Evolutionary conservation across 2,797 vertebrate genomes (phyloP).

Genomic region (Clarias fuscus): DNA sequence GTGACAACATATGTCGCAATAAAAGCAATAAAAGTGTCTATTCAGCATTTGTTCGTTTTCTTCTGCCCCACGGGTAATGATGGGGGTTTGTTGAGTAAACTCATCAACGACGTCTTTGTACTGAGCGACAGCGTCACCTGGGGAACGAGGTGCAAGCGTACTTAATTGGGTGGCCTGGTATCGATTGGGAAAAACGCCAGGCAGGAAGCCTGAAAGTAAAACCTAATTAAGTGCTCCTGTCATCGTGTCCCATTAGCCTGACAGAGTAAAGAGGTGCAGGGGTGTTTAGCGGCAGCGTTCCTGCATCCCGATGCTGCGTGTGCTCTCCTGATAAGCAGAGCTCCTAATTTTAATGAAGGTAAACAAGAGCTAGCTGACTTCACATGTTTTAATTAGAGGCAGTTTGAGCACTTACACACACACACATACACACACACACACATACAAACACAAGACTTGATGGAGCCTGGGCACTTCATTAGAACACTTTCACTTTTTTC

Average conservation of each 20-base stretch:
- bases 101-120: neutral
- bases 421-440: neutral
- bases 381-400: conserved; percentile 29
- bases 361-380: conserved; percentile 26
- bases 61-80: neutral
- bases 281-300: neutral
- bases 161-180: conserved; percentile 25
- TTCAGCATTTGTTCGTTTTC: neutral
- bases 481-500: neutral
- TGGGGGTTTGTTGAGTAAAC: neutral
- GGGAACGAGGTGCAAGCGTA: conserved; percentile 10
- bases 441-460: neutral
- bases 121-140: conserved; percentile 25
- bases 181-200: conserved; percentile 23
- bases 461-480: neutral
- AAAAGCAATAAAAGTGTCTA: neutral
- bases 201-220: conserved; percentile 16
- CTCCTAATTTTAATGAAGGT: conserved; percentile 25
- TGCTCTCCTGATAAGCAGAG: conserved; percentile 22
- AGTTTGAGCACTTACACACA: conserved; percentile 13
- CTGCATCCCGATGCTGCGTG: conserved; percentile 17
- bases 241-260: conserved; percentile 30
- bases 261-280: conserved; percentile 24
- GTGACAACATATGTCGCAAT: neutral
- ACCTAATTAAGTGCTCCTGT: conserved; percentile 35